Percentiles rank a stretch among this genome's conserved stretches.
Evolutionary conservation across 2,888 invertebrate genomes (phyloP).

Genomic region (Parnassius glacialis): DNA sequence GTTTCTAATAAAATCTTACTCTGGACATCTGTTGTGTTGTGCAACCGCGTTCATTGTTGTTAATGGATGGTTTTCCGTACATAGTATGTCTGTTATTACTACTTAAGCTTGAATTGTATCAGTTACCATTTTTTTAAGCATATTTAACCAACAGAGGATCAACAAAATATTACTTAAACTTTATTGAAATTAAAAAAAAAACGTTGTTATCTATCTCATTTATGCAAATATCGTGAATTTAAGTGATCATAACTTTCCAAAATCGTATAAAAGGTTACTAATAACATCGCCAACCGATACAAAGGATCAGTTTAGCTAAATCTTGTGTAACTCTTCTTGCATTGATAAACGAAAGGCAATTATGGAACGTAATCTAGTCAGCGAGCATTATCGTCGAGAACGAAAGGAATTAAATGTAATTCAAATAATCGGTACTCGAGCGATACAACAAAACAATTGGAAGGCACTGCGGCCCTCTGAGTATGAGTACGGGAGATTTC

Average conservation of each 20-base stretch:
- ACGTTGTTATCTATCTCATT: too few species aligned
- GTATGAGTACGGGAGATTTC: conserved; percentile 75
- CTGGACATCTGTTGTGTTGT: conserved; percentile 67
- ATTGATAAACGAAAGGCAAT: conserved; percentile 10
- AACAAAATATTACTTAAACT: too few species aligned
- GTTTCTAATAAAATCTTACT: conserved; percentile 74
- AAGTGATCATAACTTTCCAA: too few species aligned
- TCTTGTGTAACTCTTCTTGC: background rate
- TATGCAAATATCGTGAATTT: too few species aligned
- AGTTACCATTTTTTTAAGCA: too few species aligned
- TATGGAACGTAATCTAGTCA: conserved; percentile 30
- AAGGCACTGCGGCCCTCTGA: conserved; percentile 65
- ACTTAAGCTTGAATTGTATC: too few species aligned
- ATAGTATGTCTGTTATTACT: conserved; percentile 52
- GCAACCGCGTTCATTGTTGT: conserved; percentile 74
- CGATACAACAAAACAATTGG: conserved; percentile 77
- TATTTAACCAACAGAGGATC: too few species aligned
- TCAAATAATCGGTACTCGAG: conserved; percentile 75
- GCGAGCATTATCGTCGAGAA: conserved; percentile 65
- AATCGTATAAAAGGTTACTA: too few species aligned
- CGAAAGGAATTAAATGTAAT: conserved; percentile 79
- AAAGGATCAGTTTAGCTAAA: too few species aligned
- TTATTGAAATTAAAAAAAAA: too few species aligned
- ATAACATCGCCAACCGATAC: too few species aligned
- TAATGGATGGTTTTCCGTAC: conserved; percentile 66